Evolutionary conservation across 2,888 invertebrate genomes (phyloP), one percentile per base, ranked within the genome.

Genomic region (Spicauda simplicius): DNA sequence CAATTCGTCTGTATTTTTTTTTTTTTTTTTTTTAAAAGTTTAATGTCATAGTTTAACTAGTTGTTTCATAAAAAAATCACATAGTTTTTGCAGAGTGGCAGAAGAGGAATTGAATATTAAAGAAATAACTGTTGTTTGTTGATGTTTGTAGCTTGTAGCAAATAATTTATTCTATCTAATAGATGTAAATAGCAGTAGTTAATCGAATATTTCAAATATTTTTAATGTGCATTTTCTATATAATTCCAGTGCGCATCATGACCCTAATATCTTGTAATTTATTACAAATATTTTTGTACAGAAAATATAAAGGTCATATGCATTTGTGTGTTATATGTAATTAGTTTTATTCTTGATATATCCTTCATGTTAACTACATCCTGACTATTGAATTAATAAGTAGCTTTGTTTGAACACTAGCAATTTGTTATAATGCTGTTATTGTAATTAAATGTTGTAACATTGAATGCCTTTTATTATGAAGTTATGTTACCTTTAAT

Each of bases 341-440:
- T 12, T 6, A 45, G 25, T 25, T 48, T 59, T 33, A 57, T 57
- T n/a, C n/a, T 20, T 58, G 14, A 58, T 45, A 16, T 59, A 59
- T 48, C 48, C 25, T 59, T 14, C n/a, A n/a, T 10, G 1, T 33
- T 30, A n/a, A 16, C 10, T 25, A 48, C 20, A 16, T 48, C 14
- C n/a, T 14, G 16, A 19, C 2, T 19, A 7, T 48, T 58, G 20
- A 20, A 19, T 12, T 60, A 6, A 33, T 12, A 18, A 12, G 33
- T 60, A 52, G 60, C 48, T 52, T 52, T 60, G 60, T 61, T 52
- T 52, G 19, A 18, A 18, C 25, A 33, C 33, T 52, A 12, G 59
- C 45, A 60, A 52, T 52, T 52, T 52, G 33, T 52, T 33, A 50
- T 61, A 33, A 33, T 61, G 50, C 30, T 60, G 50, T 60, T 33